Evolutionary conservation across 2,888 invertebrate species (phyloP).

Genomic region (Cosmorhoe ocellata): DNA sequence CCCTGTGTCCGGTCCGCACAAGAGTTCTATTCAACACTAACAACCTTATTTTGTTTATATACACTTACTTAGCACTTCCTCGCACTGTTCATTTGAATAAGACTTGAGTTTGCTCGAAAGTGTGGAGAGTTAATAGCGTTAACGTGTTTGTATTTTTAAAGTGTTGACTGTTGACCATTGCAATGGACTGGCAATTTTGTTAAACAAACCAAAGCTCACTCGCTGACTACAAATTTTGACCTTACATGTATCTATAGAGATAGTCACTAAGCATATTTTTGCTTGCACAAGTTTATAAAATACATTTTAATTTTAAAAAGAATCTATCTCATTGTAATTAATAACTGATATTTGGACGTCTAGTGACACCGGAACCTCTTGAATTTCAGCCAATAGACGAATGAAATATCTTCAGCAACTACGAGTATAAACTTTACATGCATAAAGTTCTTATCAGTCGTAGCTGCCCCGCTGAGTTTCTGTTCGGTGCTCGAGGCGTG

Average conservation of each 20-base stretch:
- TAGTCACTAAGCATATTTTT: no score
- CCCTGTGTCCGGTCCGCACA: slow-evolving; percentile 67
- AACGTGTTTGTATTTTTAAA: background rate
- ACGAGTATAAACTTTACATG: no score
- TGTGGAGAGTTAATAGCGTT: background rate
- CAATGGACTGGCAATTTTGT: background rate
- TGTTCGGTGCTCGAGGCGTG: background rate
- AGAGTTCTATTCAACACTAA: slow-evolving; percentile 65
- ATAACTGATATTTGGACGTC: no score
- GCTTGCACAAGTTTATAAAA: no score
- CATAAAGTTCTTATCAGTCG: background rate
- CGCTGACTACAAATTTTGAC: no score
- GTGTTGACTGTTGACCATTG: background rate
- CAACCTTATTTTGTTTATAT: slow-evolving; percentile 65
- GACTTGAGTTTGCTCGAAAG: slow-evolving; percentile 10
- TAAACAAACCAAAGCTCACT: no score
- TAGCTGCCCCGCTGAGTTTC: background rate
- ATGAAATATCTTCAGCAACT: no score
- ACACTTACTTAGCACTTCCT: slow-evolving; percentile 51
- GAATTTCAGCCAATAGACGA: no score
- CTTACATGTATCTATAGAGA: no score
- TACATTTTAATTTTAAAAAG: no score
- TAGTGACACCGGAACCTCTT: no score
- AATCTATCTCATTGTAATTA: no score
- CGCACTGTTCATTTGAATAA: slow-evolving; percentile 32